Percentiles rank a stretch among this genome's conserved stretches.
Conservation (phyloP, 2,888 invertebrate genomes). For the Campopleginae sp. region DNA sequence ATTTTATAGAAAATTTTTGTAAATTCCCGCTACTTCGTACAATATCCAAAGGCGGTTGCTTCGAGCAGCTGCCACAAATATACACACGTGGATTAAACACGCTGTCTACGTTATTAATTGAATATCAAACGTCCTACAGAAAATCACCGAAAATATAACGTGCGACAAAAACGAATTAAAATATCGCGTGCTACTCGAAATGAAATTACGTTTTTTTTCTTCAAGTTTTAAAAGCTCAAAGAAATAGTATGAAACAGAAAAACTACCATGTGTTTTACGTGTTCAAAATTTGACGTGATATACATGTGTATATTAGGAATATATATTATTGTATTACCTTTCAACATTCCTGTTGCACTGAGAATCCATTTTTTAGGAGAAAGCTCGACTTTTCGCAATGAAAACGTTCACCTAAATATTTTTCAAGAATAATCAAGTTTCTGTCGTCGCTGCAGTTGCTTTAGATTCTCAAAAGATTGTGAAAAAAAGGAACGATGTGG, state of each 20-base stretch:
- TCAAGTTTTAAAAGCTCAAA: constrained; percentile 52
- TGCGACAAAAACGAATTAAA: constrained; percentile 26
- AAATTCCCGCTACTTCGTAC: constrained; percentile 9
- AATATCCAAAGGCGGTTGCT: constrained; percentile 5
- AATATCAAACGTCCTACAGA: constrained; percentile 17
- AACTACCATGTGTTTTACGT: constrained; percentile 39
- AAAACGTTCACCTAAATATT: too few species aligned
- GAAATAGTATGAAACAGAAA: neutral
- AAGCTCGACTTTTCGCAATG: too few species aligned
- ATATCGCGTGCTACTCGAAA: constrained; percentile 38
- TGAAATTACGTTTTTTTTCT: constrained; percentile 51
- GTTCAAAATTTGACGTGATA: constrained; percentile 51
- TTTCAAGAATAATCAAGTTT: too few species aligned
- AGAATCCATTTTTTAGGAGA: too few species aligned
- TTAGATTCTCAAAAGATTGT: too few species aligned
- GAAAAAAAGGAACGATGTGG: too few species aligned
- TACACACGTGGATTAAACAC: neutral
- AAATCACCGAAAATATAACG: constrained; percentile 14
- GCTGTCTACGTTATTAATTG: constrained; percentile 2
- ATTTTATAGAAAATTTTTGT: constrained; percentile 14
- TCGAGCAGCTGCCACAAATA: neutral
- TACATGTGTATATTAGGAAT: constrained; percentile 29
- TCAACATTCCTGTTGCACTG: constrained; percentile 28
- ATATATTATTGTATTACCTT: constrained; percentile 42
- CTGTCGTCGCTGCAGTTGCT: too few species aligned